Conservation (phyloP, 2,113 vertebrate genomes). For the Trematomus loennbergii region DNA sequence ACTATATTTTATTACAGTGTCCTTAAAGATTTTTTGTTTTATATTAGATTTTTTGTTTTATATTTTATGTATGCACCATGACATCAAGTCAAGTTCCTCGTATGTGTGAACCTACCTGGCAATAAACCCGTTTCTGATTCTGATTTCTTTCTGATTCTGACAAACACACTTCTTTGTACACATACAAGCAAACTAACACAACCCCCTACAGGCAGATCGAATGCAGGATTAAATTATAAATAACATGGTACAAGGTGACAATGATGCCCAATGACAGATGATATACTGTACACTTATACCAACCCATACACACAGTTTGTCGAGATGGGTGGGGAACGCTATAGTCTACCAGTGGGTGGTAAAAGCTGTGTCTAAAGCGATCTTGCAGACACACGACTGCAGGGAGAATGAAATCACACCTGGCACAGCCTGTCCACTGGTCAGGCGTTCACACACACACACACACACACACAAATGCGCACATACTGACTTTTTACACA, state of each 20-base stretch:
- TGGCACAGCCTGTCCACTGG: conserved; percentile 51
- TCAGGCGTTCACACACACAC: conserved; percentile 24
- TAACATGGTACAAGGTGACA: conserved; percentile 43
- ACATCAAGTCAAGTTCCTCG: no score
- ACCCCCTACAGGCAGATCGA: conserved; percentile 22
- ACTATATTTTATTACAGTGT: no score
- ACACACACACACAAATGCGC: conserved; percentile 20
- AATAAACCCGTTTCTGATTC: no score
- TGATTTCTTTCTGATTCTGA: no score
- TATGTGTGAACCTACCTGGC: no score
- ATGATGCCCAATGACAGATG: conserved; percentile 7
- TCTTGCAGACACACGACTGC: conserved; percentile 68
- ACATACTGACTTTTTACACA: conserved; percentile 22
- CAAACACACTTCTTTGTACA: conserved; percentile 27
- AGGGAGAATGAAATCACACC: conserved; percentile 74
- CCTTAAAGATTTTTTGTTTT: no score
- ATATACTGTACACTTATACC: conserved; percentile 29
- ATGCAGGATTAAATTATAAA: conserved; percentile 16
- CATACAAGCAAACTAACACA: conserved; percentile 18
- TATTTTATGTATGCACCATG: no score
- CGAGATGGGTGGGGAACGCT: conserved; percentile 32
- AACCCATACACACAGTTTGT: conserved; percentile 10
- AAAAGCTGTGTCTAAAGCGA: conserved; percentile 66
- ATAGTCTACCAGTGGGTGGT: conserved; percentile 59
- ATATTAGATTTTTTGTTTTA: no score